Base-by-base conservation (phyloP, 2,797 vertebrate genomes). In the Lutjanus argentimaculatus region DNA sequence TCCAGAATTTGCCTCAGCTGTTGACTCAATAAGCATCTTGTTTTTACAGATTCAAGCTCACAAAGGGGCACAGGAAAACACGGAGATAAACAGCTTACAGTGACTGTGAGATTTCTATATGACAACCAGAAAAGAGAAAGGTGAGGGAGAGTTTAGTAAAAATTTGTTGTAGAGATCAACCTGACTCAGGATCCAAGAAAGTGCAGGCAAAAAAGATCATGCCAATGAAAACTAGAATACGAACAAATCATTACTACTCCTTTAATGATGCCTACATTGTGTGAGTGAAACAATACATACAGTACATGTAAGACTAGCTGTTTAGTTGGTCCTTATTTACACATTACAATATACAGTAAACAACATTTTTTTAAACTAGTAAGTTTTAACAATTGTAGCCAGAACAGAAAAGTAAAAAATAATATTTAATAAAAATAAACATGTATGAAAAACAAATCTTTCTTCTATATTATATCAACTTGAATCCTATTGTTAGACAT, bases 291-390 rank as follows among this genome's bases (percentile, higher is more conserved):
- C 51, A 74, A 67, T 13, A 57, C 43, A 84, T 42, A 59, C 6
- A 68, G 55, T 36, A 72, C 25, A 48, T 55, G 25, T 87, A 90
- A 86, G 86, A 92, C 77, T 73, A 68, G 56, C 48, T 58, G 8
- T 72, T 77, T 46, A 79, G 52, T 91, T 93, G 87, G 91, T 91
- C 90, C 89, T 45, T 71, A 66, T 68, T 85, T 76, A 6, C 21
- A 79, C 51, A 46, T 62, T 46, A 63, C 10, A 72, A 79, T 57
- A 67, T 22, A 79, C 46, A 79, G 51, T 75, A 81, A 85, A 85
- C 36, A 83, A 69, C 1, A 45, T 45, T 22, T 59, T 59, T 59
- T 80, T 80, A 10, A 52, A 67, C 56, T 22, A 22, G 2, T 49
- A n/a, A 7, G 69, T 61, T n/a, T 51, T 55, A 14, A 75, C 21